A percentile compares a stretch with the other conserved stretches of the same genome.
Evolutionary conservation across 2,113 vertebrate species (phyloP).

Genomic region (Vicugna pacos): DNA sequence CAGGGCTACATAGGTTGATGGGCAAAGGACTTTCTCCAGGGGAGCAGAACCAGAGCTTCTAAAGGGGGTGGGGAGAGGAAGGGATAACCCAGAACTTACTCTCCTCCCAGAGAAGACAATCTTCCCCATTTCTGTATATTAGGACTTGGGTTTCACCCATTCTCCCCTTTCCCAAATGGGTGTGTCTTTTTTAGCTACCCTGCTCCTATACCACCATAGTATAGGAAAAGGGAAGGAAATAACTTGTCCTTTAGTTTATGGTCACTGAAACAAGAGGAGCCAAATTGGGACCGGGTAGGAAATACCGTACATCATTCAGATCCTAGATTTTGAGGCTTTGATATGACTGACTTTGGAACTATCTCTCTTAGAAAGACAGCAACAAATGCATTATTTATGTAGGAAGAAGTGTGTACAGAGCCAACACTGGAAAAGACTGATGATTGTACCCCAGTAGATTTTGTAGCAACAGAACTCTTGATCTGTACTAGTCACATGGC

Average conservation of each 20-base stretch:
- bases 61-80: not conserved
- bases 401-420: not conserved
- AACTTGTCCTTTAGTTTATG: not conserved
- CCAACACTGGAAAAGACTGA: not conserved
- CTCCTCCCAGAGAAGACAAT: not conserved
- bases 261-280: not conserved
- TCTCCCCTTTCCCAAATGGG: not conserved
- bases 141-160: not conserved
- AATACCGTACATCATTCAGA: not conserved
- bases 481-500: not conserved
- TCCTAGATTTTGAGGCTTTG: not conserved
- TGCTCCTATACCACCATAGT: not conserved
- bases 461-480: not conserved
- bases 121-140: not conserved
- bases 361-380: not conserved
- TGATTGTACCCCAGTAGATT: not conserved
- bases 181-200: not conserved
- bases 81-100: not conserved
- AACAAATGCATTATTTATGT: not conserved
- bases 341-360: not conserved
- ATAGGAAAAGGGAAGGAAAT: not conserved
- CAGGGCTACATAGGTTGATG: not conserved
- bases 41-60: not conserved
- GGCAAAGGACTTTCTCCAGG: not conserved
- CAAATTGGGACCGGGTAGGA: not conserved